Percentiles rank a stretch among this genome's conserved stretches.
Evolutionary conservation across 2,797 vertebrate species (phyloP).

Genomic region (Siniperca undulata): DNA sequence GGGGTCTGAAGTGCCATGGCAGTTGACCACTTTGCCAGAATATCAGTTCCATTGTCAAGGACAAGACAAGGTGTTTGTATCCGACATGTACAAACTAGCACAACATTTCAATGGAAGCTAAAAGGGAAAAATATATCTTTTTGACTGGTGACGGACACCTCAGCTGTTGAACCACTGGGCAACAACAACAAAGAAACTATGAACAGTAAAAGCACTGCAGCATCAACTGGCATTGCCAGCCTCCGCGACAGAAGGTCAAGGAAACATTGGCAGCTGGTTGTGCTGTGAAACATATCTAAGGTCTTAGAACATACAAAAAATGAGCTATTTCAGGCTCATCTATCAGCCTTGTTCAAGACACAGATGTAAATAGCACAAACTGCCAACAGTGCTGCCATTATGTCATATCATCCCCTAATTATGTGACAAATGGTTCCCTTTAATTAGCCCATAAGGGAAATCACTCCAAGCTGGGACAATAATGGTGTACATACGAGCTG

Average conservation of each 20-base stretch:
- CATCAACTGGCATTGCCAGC: constrained; percentile 18
- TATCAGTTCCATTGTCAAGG: not conserved
- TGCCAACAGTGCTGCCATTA: constrained; percentile 26
- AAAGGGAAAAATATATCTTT: not conserved
- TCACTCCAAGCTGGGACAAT: not conserved
- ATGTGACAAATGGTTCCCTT: constrained; percentile 32
- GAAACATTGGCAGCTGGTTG: constrained; percentile 54
- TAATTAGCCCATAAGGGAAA: constrained; percentile 37
- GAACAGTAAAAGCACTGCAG: not conserved
- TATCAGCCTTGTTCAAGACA: constrained; percentile 31
- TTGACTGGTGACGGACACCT: not conserved
- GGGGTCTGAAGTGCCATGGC: not conserved
- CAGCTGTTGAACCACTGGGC: not conserved
- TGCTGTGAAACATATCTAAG: constrained; percentile 49
- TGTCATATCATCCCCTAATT: constrained; percentile 12
- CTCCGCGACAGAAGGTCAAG: constrained; percentile 49
- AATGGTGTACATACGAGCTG: not conserved
- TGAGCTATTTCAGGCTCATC: constrained; percentile 28
- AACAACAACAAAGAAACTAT: not conserved
- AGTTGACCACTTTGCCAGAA: not conserved
- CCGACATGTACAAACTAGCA: not conserved
- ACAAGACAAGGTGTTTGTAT: not conserved
- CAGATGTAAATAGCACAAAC: constrained; percentile 24
- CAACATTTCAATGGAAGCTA: not conserved
- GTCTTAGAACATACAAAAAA: constrained; percentile 39